Evolutionary conservation across 2,888 invertebrate species (phyloP).

Genomic region (Marasmarcha lunaedactyla): DNA sequence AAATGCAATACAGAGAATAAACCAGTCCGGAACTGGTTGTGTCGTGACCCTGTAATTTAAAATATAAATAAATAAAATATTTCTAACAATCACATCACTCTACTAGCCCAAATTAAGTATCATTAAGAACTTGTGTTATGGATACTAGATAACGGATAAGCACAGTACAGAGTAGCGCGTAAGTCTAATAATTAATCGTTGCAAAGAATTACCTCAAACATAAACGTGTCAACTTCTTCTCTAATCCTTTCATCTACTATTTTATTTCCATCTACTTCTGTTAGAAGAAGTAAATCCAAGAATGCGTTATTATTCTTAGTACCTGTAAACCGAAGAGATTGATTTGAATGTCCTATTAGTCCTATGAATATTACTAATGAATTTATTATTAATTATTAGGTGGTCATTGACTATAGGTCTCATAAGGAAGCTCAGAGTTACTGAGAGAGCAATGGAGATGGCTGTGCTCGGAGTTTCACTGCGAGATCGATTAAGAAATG

Average conservation of each 20-base stretch:
- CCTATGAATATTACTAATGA: too few relatives aligned
- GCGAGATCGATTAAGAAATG: too few relatives aligned
- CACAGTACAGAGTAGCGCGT: too few relatives aligned
- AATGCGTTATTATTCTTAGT: constrained; percentile 75
- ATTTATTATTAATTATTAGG: too few relatives aligned
- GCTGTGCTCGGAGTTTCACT: too few relatives aligned
- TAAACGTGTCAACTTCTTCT: constrained; percentile 78
- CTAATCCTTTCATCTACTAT: constrained; percentile 71
- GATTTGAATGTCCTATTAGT: too few relatives aligned
- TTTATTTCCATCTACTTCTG: constrained; percentile 68
- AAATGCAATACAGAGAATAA: constrained; percentile 59
- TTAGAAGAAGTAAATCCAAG: constrained; percentile 74
- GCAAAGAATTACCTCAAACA: constrained; percentile 70
- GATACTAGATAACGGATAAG: constrained; percentile 1
- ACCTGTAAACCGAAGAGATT: constrained; percentile 46
- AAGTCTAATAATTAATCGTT: too few relatives aligned
- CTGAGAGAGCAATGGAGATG: too few relatives aligned
- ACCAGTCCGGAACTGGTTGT: constrained; percentile 70
- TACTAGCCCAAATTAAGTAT: too few relatives aligned
- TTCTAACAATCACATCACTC: too few relatives aligned
- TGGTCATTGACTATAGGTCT: too few relatives aligned
- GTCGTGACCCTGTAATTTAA: constrained; percentile 60
- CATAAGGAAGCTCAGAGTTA: too few relatives aligned
- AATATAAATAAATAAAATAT: not conserved
- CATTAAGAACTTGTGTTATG: not conserved